A percentile compares a stretch with the other conserved stretches of the same genome.
phyloP scores from a whole-genome alignment of 2,888 invertebrate genomes.

The Chymomyza procnemis region DNA sequence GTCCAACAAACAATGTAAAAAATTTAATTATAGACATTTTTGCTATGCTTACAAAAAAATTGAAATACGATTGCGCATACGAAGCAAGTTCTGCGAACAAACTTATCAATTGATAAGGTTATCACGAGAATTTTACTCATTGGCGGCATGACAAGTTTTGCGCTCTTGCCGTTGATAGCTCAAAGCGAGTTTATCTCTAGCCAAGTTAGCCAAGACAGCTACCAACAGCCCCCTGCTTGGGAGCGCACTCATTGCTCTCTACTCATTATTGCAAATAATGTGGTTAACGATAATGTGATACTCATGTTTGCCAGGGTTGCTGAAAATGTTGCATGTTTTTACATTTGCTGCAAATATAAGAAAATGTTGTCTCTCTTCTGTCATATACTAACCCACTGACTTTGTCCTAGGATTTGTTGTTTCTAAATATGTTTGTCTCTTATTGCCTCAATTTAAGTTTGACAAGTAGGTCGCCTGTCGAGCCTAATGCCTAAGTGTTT shows the following conservation, averaged over 20 bases:
- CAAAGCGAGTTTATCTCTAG: background rate
- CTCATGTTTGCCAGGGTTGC: background rate
- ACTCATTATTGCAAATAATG: background rate
- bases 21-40: background rate
- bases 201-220: background rate
- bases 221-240: background rate
- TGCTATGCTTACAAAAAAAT: background rate
- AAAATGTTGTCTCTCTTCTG: too few species aligned
- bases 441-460: too few species aligned
- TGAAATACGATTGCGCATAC: background rate
- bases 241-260: background rate
- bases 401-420: too few species aligned
- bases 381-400: too few species aligned
- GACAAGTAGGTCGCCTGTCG: too few species aligned
- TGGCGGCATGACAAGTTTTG: background rate
- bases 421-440: too few species aligned
- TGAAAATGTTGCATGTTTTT: too few species aligned
- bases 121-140: conserved; percentile 26
- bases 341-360: too few species aligned
- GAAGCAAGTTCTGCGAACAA: conserved; percentile 18
- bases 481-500: too few species aligned
- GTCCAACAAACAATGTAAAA: background rate
- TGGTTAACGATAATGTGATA: background rate
- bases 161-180: background rate
- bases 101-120: conserved; percentile 30